These are phyloP conservation scores for Cerastis leucographa DNA, from an alignment of 2,888 invertebrate species.

Conservation along the genomic window DNA sequence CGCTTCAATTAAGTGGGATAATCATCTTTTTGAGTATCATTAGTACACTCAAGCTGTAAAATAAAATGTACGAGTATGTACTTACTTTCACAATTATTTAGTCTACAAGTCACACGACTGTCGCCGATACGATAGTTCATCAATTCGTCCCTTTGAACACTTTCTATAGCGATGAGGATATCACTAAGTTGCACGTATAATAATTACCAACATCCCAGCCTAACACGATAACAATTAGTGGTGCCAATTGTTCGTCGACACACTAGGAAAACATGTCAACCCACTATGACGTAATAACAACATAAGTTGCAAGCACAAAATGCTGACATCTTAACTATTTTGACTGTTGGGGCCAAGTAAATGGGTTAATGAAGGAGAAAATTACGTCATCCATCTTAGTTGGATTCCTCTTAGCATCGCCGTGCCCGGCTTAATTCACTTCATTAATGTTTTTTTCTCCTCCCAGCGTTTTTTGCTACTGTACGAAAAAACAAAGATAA, in stretches of 20 bases:
- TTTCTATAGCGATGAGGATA: not conserved
- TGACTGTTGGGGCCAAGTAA: slow-evolving; percentile 80
- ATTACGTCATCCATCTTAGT: slow-evolving; percentile 88
- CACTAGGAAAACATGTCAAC: not conserved
- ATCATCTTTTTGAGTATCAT: not conserved
- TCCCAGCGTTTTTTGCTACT: slow-evolving; percentile 70
- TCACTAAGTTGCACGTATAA: not conserved
- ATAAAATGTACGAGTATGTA: no score
- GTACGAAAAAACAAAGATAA: slow-evolving; percentile 76
- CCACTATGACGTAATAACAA: slow-evolving; percentile 21
- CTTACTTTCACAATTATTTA: no score
- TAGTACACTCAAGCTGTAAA: not conserved
- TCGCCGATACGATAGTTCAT: not conserved
- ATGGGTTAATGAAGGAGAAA: slow-evolving; percentile 89
- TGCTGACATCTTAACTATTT: slow-evolving; percentile 80
- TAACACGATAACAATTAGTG: slow-evolving; percentile 28
- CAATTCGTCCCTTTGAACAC: not conserved
- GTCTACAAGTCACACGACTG: not conserved
- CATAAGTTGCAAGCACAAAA: slow-evolving; percentile 55
- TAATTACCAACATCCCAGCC: not conserved
- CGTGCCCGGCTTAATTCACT: slow-evolving; percentile 82
- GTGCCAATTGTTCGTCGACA: slow-evolving; percentile 8
- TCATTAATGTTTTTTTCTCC: slow-evolving; percentile 81
- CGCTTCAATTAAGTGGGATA: not conserved
- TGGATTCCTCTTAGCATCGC: slow-evolving; percentile 84